phyloP scores from a whole-genome alignment of 2,113 vertebrate genomes.

The Panthera leo region DNA sequence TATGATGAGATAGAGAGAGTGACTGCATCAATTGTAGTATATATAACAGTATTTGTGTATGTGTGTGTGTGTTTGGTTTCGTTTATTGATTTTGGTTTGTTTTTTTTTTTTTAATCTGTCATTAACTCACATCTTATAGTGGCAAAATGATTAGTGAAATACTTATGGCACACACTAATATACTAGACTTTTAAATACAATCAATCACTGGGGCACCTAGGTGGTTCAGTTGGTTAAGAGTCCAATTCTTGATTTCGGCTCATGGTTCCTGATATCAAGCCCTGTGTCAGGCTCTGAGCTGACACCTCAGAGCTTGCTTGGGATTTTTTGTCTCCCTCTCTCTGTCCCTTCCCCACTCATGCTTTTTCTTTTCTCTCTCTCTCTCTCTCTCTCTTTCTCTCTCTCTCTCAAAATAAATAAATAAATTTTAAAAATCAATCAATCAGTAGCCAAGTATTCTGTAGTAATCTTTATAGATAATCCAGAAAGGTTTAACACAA shows the following conservation, averaged over 20 bases:
- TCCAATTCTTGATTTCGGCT: too few species aligned
- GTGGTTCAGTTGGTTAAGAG: too few species aligned
- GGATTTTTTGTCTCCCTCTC: too few species aligned
- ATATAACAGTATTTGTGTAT: not conserved
- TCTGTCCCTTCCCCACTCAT: too few species aligned
- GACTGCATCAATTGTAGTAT: not conserved
- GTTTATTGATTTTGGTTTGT: not conserved
- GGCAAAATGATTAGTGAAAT: slow-evolving; percentile 2
- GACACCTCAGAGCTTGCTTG: too few species aligned
- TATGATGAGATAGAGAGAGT: not conserved
- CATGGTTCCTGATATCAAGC: too few species aligned
- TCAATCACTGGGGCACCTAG: not conserved
- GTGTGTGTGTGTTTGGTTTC: not conserved
- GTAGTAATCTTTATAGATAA: not conserved
- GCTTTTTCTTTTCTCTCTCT: too few species aligned
- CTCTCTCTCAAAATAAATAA: too few species aligned
- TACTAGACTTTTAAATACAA: not conserved
- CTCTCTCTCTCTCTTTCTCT: too few species aligned
- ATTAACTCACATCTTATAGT: not conserved
- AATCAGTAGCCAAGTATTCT: not conserved
- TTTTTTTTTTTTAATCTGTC: not conserved
- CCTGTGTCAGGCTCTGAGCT: too few species aligned
- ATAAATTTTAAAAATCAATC: too few species aligned
- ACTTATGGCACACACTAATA: not conserved
- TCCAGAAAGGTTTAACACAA: not conserved